Conservation (phyloP, 2,888 invertebrate species). For the Mythimna vitellina region DNA sequence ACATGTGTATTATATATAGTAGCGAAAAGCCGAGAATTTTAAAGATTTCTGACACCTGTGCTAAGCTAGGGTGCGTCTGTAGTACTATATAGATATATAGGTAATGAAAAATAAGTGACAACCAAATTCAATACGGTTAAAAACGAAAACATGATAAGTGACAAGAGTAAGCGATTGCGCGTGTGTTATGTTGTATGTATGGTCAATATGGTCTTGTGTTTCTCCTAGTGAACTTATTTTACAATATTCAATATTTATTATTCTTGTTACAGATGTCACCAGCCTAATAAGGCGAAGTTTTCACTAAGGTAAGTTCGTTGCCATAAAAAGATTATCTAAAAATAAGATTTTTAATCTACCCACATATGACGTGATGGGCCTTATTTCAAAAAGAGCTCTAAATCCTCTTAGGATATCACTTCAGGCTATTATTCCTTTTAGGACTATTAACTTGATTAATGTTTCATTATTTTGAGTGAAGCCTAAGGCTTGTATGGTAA, state of each 20-base stretch:
- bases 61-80: no score
- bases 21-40: no score
- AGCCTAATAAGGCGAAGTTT: conserved; percentile 52
- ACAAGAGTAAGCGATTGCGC: no score
- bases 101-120: no score
- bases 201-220: no score
- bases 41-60: no score
- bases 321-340: background rate
- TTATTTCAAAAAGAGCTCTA: conserved; percentile 47
- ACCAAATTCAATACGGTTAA: no score
- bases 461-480: conserved; percentile 69
- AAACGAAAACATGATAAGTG: no score
- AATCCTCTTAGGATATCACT: conserved; percentile 59
- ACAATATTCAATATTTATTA: conserved; percentile 1
- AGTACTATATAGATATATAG: no score
- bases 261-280: conserved; percentile 72
- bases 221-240: no score
- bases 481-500: conserved; percentile 46
- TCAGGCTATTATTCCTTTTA: conserved; percentile 53
- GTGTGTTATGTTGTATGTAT: no score
- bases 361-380: conserved; percentile 20
- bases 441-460: conserved; percentile 66
- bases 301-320: conserved; percentile 66
- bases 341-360: conserved; percentile 27
- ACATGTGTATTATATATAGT: no score